Conservation (phyloP, 2,888 invertebrate species). For the Fragum fragum region DNA sequence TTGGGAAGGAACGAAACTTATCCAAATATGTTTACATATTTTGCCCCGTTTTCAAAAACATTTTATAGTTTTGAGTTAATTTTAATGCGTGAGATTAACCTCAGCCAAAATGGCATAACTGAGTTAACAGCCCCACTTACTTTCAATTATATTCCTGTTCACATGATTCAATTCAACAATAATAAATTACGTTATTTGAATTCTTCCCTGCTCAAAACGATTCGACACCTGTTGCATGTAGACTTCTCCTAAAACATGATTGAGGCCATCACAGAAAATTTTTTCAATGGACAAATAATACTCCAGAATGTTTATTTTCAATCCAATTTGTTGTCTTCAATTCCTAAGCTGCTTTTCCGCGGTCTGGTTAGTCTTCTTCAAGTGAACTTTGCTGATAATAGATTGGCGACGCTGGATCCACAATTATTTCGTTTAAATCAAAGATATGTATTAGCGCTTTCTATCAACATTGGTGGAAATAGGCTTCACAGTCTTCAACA, state of each 20-base stretch:
- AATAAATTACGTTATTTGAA: neutral
- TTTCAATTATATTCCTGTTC: neutral
- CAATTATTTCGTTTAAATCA: neutral
- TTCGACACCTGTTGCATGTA: neutral
- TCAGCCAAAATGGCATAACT: neutral
- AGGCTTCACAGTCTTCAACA: neutral
- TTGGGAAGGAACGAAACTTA: neutral
- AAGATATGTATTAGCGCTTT: neutral
- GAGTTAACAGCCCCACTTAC: neutral
- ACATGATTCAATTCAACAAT: neutral
- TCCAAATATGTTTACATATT: neutral
- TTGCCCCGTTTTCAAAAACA: neutral
- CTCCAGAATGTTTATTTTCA: constrained; percentile 3
- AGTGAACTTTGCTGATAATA: constrained; percentile 11
- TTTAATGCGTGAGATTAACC: neutral
- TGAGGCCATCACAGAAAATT: neutral
- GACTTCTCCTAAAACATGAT: constrained; percentile 1
- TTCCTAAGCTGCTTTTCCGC: neutral
- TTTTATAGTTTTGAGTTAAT: neutral
- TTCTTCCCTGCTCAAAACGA: neutral
- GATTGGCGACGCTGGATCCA: neutral
- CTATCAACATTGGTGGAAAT: constrained; percentile 1
- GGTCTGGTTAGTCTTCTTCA: neutral
- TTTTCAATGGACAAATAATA: neutral
- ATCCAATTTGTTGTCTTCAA: neutral